Conservation (phyloP, 2,888 invertebrate genomes). For the Habrosyne pyritoides region DNA sequence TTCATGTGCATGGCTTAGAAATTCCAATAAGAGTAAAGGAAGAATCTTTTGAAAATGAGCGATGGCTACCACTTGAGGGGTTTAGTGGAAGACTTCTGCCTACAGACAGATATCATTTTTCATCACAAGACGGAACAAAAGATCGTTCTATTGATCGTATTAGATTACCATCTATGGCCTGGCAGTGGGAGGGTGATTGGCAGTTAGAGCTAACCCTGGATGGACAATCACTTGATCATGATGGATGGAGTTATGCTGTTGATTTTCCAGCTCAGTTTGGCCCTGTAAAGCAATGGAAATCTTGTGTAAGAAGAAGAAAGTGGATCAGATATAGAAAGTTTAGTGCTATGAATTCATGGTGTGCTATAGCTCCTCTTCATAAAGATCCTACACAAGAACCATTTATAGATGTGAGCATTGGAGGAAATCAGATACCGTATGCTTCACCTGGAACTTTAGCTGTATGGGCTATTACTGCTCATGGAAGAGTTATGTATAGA, state of each 20-base stretch:
- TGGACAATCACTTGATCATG: constrained; percentile 94
- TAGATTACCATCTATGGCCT: constrained; percentile 95
- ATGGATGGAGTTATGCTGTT: constrained; percentile 97
- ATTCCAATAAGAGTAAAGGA: constrained; percentile 95
- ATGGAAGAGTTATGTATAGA: constrained; percentile 95
- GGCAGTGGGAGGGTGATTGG: constrained; percentile 99
- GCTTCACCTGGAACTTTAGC: constrained; percentile 89
- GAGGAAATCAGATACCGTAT: constrained; percentile 92
- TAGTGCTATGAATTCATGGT: constrained; percentile 96
- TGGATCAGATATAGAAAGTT: constrained; percentile 95
- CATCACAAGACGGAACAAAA: constrained; percentile 91
- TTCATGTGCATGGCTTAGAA: constrained; percentile 94
- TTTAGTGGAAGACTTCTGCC: constrained; percentile 92
- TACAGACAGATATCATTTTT: constrained; percentile 94
- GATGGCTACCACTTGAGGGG: constrained; percentile 96
- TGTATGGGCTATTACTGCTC: constrained; percentile 97
- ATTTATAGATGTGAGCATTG: constrained; percentile 95
- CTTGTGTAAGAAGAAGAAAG: constrained; percentile 93
- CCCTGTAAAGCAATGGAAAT: constrained; percentile 93
- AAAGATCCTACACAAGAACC: constrained; percentile 96
- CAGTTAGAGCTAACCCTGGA: constrained; percentile 92
- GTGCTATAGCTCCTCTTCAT: constrained; percentile 93
- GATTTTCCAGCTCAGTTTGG: constrained; percentile 94
- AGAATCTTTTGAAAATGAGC: constrained; percentile 96
- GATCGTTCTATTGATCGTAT: constrained; percentile 92